Conservation (phyloP, 2,113 vertebrate species). For the Sebastes fasciatus region DNA sequence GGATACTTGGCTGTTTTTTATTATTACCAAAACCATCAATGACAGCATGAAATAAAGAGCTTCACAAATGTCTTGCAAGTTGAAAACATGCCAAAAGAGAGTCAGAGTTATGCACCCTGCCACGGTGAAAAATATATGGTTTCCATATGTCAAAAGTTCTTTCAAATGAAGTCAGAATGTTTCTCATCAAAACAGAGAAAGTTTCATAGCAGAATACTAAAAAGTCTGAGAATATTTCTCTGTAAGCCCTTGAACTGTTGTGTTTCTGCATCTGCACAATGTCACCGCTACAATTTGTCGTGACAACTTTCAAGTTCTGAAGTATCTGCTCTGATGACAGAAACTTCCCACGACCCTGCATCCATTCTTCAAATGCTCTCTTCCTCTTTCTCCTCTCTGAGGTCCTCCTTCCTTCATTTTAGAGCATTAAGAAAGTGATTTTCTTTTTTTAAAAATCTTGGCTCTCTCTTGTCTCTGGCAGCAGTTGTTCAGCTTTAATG, state of each 20-base stretch:
- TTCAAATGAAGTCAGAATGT: slow-evolving; percentile 36
- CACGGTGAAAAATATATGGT: slow-evolving; percentile 30
- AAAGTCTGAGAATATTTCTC: slow-evolving; percentile 41
- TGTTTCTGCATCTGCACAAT: slow-evolving; percentile 64
- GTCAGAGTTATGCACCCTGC: neutral
- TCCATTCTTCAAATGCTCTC: slow-evolving; percentile 61
- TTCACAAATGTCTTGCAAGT: slow-evolving; percentile 14
- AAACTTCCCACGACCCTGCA: slow-evolving; percentile 73
- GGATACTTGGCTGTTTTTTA: neutral
- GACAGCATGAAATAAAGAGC: slow-evolving; percentile 16
- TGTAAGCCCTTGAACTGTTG: slow-evolving; percentile 37
- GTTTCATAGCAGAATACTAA: slow-evolving; percentile 32
- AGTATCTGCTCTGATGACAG: slow-evolving; percentile 58
- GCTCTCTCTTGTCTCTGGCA: slow-evolving; percentile 50
- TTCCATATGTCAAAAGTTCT: slow-evolving; percentile 46
- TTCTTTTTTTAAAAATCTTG: slow-evolving; percentile 18
- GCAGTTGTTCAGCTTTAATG: slow-evolving; percentile 52
- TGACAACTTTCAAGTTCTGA: slow-evolving; percentile 53
- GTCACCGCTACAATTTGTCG: slow-evolving; percentile 52
- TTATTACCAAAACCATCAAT: slow-evolving; percentile 15
- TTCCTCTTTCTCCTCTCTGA: slow-evolving; percentile 40
- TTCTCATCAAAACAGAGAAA: slow-evolving; percentile 41
- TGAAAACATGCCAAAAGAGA: slow-evolving; percentile 16
- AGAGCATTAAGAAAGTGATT: slow-evolving; percentile 19
- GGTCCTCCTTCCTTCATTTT: slow-evolving; percentile 40